These are phyloP conservation scores for Forbesichthys agassizii DNA, from an alignment of 2,113 vertebrate genomes.

Conservation along the genomic window DNA sequence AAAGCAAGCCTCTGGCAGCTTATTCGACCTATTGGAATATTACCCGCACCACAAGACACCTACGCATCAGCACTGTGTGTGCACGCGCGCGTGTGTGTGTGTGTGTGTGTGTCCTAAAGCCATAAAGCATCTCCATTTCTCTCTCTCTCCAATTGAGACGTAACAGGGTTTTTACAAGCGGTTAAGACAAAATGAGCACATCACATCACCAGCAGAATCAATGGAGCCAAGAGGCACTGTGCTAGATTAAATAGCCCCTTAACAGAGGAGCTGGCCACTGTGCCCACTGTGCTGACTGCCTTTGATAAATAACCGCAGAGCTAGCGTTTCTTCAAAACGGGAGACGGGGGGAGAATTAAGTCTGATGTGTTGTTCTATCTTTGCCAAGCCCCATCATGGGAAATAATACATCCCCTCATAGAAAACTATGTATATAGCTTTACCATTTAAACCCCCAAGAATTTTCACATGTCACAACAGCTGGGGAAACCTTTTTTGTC, in stretches of 20 bases:
- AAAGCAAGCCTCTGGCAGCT: slow-evolving; percentile 20
- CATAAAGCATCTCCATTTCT: slow-evolving; percentile 13
- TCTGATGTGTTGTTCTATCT: slow-evolving; percentile 6
- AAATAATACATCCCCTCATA: not conserved
- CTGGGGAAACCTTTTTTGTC: too few relatives aligned
- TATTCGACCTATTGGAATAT: slow-evolving; percentile 18
- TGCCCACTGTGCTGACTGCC: slow-evolving; percentile 6
- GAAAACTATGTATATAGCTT: too few relatives aligned
- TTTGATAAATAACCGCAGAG: not conserved
- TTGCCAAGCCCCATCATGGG: slow-evolving; percentile 4
- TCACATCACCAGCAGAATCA: not conserved
- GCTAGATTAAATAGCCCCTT: too few relatives aligned
- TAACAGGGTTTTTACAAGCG: slow-evolving; percentile 9
- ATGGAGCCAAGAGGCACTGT: too few relatives aligned
- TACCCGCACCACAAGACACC: slow-evolving; percentile 24
- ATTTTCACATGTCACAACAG: too few relatives aligned
- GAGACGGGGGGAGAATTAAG: not conserved
- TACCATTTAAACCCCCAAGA: too few relatives aligned
- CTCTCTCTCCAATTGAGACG: slow-evolving; percentile 13
- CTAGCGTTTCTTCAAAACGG: slow-evolving; percentile 20
- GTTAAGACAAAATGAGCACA: slow-evolving; percentile 4
- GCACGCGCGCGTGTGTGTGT: slow-evolving; percentile 10
- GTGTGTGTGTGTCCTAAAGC: not conserved
- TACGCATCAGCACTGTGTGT: not conserved
- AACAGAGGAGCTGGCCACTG: not conserved